Base-by-base conservation (phyloP, 2,888 invertebrate genomes). In the Drosophila mayaguana region DNA sequence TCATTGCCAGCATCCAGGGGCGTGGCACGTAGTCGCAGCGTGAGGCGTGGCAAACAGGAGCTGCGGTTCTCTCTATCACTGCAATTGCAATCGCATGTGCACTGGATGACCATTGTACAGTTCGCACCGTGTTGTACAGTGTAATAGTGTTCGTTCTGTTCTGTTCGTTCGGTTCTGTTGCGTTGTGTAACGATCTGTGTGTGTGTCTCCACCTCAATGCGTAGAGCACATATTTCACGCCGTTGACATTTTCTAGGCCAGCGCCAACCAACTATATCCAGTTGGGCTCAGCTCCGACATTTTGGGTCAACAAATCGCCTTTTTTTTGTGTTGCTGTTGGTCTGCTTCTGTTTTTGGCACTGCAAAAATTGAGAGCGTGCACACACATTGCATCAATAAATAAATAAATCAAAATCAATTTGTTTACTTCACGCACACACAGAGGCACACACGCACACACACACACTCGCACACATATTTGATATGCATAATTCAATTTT, bases 21-120 rank as follows among this genome's bases (percentile, higher is more conserved):
- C 75, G 81, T 66, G 55, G 60, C 57, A 43, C 69, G 69, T 55
- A 66, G 56, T 46, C 45, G 71, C 68, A 72, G 70, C 61, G 63
- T 65, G 9, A 73, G 60, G 65, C 81, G 65, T 72, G 79, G 79
- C 67, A 82, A 70, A 68, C 75, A 78, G 65, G 63, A 79, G 83
- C 85, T 88, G 81, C 81, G 88, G 87, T 72, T 88, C 60, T 83
- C 81, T 86, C 84, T 87, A 81, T 91, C 91, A 86, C 91, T 91
- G 87, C 91, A 92, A 80, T 92, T 88, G 89, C 91, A 91, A 88
- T 92, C 91, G 77, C 92, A 91, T 89, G 92, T 89, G 74, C 91
- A 92, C 85, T 91, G 89, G 83, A 91, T 90, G 90, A 91, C 86
- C 91, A 91, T 91, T 87, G 88, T 92, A 65, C 63, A 71, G 34